phyloP scores from a whole-genome alignment of 2,888 invertebrate genomes.

The Hetaerina titia region DNA sequence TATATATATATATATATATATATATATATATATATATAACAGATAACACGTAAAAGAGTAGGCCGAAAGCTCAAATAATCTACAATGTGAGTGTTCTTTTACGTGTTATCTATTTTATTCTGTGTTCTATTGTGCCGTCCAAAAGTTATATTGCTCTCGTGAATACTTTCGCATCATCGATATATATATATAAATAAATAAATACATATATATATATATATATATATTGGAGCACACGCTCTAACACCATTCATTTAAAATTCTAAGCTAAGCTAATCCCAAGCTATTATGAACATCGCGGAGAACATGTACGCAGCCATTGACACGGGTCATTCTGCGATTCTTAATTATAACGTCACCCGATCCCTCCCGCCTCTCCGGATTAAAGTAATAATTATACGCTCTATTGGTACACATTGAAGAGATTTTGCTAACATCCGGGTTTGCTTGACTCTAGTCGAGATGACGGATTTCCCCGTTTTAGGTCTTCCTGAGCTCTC shows the following conservation, averaged over 20 bases:
- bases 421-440: background rate
- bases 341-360: background rate
- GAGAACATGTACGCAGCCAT: background rate
- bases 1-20: background rate
- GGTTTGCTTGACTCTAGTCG: background rate
- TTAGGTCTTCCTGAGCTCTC: background rate
- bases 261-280: background rate
- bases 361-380: background rate
- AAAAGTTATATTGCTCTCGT: too few relatives aligned
- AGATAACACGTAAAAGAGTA: too few relatives aligned
- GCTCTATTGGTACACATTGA: background rate
- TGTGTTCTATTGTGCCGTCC: too few relatives aligned
- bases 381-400: background rate
- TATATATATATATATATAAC: background rate
- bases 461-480: background rate
- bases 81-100: too few relatives aligned
- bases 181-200: too few relatives aligned
- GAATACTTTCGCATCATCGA: too few relatives aligned
- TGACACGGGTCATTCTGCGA: background rate
- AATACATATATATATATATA: background rate
- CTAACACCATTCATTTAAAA: background rate
- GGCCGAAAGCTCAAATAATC: too few relatives aligned
- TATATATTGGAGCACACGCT: background rate
- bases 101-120: too few relatives aligned
- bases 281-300: background rate